Evolutionary conservation across 1,140 invertebrate genomes (phyloP).

Genomic region (Oryctes rhinoceros): DNA sequence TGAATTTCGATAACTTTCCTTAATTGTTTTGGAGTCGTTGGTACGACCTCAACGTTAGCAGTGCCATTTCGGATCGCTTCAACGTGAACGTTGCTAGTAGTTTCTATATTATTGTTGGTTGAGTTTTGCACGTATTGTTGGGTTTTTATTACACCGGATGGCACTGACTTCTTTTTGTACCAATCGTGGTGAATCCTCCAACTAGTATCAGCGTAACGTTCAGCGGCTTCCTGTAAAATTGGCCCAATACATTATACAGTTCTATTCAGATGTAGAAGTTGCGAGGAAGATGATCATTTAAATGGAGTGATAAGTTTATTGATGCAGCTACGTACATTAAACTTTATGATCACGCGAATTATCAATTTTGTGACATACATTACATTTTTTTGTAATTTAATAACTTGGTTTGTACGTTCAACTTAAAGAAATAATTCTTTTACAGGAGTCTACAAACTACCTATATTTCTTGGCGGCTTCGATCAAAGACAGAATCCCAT

Average conservation of each 20-base stretch:
- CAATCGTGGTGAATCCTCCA: slow-evolving; percentile 41
- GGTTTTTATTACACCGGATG: neutral
- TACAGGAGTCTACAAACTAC: too few species aligned
- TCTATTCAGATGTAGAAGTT: neutral
- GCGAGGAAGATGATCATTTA: neutral
- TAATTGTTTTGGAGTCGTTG: slow-evolving; percentile 15
- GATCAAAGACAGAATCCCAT: too few species aligned
- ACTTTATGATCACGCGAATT: too few species aligned
- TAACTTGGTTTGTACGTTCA: too few species aligned
- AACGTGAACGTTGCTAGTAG: neutral
- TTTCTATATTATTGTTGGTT: slow-evolving; percentile 37
- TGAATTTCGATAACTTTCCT: slow-evolving; percentile 42
- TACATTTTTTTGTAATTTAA: too few species aligned
- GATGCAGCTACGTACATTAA: neutral
- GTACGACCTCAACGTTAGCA: neutral
- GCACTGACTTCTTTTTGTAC: slow-evolving; percentile 31
- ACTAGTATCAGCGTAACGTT: slow-evolving; percentile 41
- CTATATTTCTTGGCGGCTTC: too few species aligned
- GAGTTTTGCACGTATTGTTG: slow-evolving; percentile 17
- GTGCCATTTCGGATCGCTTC: slow-evolving; percentile 35
- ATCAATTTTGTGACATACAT: too few species aligned
- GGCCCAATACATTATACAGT: slow-evolving; percentile 11
- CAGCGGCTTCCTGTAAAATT: slow-evolving; percentile 41
- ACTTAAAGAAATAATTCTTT: too few species aligned
- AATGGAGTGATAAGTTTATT: neutral